Evolutionary conservation across 1,140 invertebrate species (phyloP).

Genomic region (Tachypleus tridentatus): DNA sequence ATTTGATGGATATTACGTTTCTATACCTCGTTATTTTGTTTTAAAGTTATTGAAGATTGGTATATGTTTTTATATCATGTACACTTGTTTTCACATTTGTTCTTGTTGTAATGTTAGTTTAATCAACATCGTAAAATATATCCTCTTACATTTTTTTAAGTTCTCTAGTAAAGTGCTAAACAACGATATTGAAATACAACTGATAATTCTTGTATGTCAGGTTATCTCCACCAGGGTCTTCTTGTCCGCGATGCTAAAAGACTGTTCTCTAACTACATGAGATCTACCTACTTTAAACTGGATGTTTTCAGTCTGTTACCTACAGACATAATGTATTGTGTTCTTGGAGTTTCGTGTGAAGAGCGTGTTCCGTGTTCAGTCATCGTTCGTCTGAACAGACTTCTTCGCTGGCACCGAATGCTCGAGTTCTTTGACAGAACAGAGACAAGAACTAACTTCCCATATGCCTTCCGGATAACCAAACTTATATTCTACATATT

Average conservation of each 20-base stretch:
- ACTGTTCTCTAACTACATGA: conserved; percentile 64
- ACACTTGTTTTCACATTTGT: too few relatives aligned
- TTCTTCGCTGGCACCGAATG: conserved; percentile 65
- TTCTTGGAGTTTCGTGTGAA: conserved; percentile 33
- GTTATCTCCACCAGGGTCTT: conserved; percentile 84
- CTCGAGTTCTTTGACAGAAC: conserved; percentile 86
- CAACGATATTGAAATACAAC: too few relatives aligned
- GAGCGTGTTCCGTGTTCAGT: conserved; percentile 56
- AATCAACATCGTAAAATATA: too few relatives aligned
- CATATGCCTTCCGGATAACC: conserved; percentile 73
- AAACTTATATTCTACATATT: conserved; percentile 67
- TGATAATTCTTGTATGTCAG: conserved; percentile 36
- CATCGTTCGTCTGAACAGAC: conserved; percentile 70
- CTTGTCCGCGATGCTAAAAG: conserved; percentile 67
- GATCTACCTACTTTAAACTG: conserved; percentile 43
- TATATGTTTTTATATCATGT: too few relatives aligned
- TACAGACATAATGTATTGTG: conserved; percentile 69
- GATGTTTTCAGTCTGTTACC: conserved; percentile 74
- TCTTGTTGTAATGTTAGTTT: too few relatives aligned
- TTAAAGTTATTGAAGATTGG: too few relatives aligned
- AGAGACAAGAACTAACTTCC: conserved; percentile 83
- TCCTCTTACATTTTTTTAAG: too few relatives aligned
- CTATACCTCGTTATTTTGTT: too few relatives aligned
- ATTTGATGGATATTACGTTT: too few relatives aligned
- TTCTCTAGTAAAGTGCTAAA: too few relatives aligned